Evolutionary conservation across 2,797 vertebrate species (phyloP).

Genomic region (Ibycter americanus): DNA sequence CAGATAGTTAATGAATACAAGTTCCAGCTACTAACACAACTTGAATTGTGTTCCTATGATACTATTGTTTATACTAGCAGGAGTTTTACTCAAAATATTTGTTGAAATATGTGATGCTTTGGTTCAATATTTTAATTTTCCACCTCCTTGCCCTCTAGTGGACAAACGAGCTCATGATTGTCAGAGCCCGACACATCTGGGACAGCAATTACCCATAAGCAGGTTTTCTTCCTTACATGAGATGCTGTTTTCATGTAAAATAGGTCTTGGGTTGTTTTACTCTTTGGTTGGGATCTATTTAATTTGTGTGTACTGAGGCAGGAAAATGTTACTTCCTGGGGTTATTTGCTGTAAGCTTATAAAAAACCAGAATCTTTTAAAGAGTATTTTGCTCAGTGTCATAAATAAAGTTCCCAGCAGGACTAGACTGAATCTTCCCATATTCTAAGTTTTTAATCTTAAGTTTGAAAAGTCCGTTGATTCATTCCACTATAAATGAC

Average conservation of each 20-base stretch:
- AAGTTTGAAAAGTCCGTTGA: neutral
- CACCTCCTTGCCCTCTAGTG: conserved; percentile 35
- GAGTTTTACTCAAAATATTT: neutral
- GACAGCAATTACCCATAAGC: neutral
- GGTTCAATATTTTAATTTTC: neutral
- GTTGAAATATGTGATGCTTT: neutral
- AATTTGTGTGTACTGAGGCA: neutral
- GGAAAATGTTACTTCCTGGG: neutral
- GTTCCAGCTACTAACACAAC: neutral
- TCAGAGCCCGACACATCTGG: neutral
- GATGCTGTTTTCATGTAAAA: neutral
- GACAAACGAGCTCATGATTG: neutral
- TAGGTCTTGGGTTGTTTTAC: neutral
- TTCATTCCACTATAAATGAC: neutral
- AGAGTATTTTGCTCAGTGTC: neutral
- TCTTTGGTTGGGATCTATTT: neutral
- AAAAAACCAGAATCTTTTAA: neutral
- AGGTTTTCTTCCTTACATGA: neutral
- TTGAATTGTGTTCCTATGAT: neutral
- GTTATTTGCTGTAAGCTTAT: neutral
- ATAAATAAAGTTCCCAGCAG: neutral
- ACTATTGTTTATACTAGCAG: neutral
- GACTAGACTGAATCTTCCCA: neutral
- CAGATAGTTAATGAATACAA: neutral
- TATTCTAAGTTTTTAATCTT: neutral